A percentile compares a stretch with the other conserved stretches of the same genome.
phyloP scores from a whole-genome alignment of 2,113 vertebrate species.

The Carassius gibelio region DNA sequence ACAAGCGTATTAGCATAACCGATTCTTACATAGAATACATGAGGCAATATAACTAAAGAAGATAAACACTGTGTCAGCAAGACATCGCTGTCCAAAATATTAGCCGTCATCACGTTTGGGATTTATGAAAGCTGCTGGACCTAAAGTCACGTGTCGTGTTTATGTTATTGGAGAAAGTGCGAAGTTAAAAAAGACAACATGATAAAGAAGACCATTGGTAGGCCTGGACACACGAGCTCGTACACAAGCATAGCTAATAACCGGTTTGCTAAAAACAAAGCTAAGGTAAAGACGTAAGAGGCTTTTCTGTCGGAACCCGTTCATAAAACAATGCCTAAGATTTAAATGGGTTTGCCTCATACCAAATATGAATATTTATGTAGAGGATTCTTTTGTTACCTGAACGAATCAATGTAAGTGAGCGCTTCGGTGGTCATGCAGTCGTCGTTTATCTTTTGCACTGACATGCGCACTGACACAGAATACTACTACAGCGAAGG shows the following conservation, averaged over 20 bases:
- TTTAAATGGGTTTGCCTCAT: not conserved
- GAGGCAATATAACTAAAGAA: no score
- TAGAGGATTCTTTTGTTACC: not conserved
- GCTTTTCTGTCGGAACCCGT: not conserved
- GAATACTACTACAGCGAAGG: not conserved
- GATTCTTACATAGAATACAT: not conserved
- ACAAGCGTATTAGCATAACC: not conserved
- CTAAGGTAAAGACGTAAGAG: not conserved
- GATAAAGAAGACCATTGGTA: not conserved
- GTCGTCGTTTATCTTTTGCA: not conserved
- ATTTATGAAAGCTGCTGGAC: not conserved
- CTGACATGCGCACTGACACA: slow-evolving; percentile 25
- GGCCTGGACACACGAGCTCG: not conserved
- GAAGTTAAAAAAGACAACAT: not conserved
- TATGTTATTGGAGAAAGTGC: not conserved
- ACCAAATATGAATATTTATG: not conserved
- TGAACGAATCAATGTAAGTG: not conserved
- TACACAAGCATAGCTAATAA: not conserved
- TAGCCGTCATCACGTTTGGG: not conserved
- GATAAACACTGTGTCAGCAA: not conserved
- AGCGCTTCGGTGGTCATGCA: not conserved
- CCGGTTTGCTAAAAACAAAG: slow-evolving; percentile 24
- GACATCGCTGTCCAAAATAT: not conserved
- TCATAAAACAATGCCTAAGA: not conserved
- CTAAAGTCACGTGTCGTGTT: not conserved